These are phyloP conservation scores for Druon quercuslanigerum DNA, from an alignment of 1,140 invertebrate species.

Conservation along the genomic window DNA sequence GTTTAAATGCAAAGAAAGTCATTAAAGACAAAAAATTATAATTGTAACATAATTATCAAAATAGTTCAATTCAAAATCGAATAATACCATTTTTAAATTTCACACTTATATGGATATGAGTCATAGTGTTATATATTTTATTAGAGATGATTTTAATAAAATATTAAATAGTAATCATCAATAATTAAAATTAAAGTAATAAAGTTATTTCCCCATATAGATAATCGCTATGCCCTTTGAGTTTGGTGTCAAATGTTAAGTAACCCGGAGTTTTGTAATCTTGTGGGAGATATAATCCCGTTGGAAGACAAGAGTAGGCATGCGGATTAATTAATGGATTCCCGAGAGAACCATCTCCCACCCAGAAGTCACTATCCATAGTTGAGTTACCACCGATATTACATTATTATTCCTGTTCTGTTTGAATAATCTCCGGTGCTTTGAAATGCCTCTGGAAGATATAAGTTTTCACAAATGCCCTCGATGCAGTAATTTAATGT, in stretches of 20 bases:
- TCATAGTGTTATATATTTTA: too few species aligned
- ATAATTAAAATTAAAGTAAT: conserved; percentile 25
- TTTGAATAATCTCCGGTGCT: conserved; percentile 28
- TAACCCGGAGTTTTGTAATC: conserved; percentile 50
- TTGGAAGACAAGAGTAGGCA: conserved; percentile 50
- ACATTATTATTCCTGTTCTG: conserved; percentile 35
- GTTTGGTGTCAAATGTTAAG: conserved; percentile 52
- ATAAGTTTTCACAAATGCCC: neutral
- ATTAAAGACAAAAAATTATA: too few species aligned
- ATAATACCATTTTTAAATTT: too few species aligned
- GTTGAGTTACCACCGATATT: conserved; percentile 1
- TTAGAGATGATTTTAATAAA: too few species aligned
- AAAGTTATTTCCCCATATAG: conserved; percentile 33
- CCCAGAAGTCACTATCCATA: conserved; percentile 23
- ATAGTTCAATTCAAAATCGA: too few species aligned
- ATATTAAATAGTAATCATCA: too few species aligned
- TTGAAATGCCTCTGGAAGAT: conserved; percentile 6
- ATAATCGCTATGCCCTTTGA: conserved; percentile 45
- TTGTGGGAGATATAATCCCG: conserved; percentile 53
- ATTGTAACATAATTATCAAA: too few species aligned
- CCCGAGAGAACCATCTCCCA: conserved; percentile 36
- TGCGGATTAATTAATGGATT: conserved; percentile 54
- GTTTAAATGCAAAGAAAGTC: too few species aligned
- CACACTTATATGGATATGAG: too few species aligned
- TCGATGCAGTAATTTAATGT: conserved; percentile 3